Percentiles rank a stretch among this genome's conserved stretches.
phyloP scores from a whole-genome alignment of 1,140 invertebrate genomes.

The Aricia agestis region DNA sequence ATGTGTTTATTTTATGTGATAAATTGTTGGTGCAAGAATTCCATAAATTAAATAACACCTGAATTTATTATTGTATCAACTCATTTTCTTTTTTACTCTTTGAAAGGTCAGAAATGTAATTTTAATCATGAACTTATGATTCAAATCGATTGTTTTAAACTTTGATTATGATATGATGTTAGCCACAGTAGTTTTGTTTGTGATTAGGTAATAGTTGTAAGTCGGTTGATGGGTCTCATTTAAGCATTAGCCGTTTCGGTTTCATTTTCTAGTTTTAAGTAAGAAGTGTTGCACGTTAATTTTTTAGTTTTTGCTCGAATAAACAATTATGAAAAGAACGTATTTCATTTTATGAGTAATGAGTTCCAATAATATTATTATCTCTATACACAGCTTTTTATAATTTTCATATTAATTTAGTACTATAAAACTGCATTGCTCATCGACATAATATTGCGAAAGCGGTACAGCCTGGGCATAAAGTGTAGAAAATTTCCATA shows the following conservation, averaged over 20 bases:
- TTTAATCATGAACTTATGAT: slow-evolving; percentile 72
- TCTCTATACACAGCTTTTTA: no score
- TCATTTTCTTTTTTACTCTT: slow-evolving; percentile 39
- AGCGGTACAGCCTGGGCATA: no score
- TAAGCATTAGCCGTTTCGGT: slow-evolving; percentile 34
- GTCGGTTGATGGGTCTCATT: slow-evolving; percentile 35
- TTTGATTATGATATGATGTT: slow-evolving; percentile 60
- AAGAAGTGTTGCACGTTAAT: slow-evolving; percentile 46
- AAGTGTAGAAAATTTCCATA: no score
- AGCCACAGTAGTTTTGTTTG: slow-evolving; percentile 32
- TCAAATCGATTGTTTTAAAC: slow-evolving; percentile 58
- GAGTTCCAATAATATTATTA: no score
- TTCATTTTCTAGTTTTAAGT: slow-evolving; percentile 40
- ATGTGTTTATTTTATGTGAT: slow-evolving; percentile 41
- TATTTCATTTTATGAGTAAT: slow-evolving; percentile 4
- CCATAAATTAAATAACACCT: slow-evolving; percentile 22
- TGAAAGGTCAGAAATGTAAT: slow-evolving; percentile 33
- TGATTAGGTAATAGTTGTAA: slow-evolving; percentile 48
- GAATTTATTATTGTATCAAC: slow-evolving; percentile 58
- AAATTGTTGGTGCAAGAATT: slow-evolving; percentile 33
- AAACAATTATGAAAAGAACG: slow-evolving; percentile 47
- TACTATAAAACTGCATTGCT: no score
- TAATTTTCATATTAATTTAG: no score
- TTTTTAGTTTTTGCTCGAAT: slow-evolving; percentile 54
- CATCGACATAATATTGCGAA: no score